A percentile compares a stretch with the other conserved stretches of the same genome.
Conservation (phyloP, 2,113 vertebrate species). For the Petroica traversi region DNA sequence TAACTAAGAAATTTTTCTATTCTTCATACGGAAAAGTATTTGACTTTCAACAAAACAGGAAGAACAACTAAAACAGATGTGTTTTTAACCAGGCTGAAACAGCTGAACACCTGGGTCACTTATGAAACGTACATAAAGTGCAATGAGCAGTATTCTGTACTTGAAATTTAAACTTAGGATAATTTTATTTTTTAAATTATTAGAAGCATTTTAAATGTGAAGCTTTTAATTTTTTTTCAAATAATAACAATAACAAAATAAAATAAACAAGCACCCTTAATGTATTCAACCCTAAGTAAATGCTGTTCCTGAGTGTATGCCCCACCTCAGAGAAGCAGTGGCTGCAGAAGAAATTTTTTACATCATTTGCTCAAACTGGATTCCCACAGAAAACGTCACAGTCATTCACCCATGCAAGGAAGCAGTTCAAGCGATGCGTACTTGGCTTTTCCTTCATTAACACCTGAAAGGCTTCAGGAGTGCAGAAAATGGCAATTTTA, state of each 20-base stretch:
- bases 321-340: not conserved
- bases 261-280: not conserved
- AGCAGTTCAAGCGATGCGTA: not conserved
- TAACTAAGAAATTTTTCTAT: not conserved
- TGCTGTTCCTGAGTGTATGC: not conserved
- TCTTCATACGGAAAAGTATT: not conserved
- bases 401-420: not conserved
- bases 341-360: not conserved
- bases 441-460: not conserved
- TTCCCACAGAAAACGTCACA: not conserved
- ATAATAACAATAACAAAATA: not conserved
- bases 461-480: not conserved
- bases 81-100: not conserved
- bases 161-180: not conserved
- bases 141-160: not conserved
- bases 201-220: not conserved
- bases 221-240: not conserved
- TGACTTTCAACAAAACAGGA: not conserved
- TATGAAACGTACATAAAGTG: not conserved
- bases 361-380: not conserved
- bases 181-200: not conserved
- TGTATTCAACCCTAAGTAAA: not conserved
- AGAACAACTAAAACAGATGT: slow-evolving; percentile 24
- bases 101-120: not conserved
- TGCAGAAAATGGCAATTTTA: not conserved